Percentiles rank a stretch among this genome's conserved stretches.
phyloP scores from a whole-genome alignment of 2,888 invertebrate species.

The Vesta saturnalis region DNA sequence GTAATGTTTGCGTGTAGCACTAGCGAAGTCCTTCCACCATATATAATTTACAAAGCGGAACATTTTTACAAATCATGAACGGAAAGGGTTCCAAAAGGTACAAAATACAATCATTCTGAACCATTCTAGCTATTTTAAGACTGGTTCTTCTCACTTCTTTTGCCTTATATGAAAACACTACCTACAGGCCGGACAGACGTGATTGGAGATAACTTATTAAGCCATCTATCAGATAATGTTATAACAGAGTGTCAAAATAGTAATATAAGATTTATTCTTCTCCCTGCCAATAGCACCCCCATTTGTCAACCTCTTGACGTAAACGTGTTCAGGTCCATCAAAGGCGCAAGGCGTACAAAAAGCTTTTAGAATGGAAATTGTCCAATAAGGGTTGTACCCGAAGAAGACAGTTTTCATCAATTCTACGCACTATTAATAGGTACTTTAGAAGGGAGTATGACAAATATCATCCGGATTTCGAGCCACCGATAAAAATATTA shows the following conservation, averaged over 20 bases:
- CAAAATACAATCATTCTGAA: not conserved
- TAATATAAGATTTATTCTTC: not conserved
- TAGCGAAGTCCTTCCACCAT: no score
- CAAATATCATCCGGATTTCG: not conserved
- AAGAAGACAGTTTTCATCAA: not conserved
- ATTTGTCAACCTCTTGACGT: not conserved
- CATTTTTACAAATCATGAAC: not conserved
- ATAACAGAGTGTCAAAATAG: not conserved
- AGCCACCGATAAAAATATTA: not conserved
- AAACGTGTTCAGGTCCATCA: not conserved
- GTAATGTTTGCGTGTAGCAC: not conserved
- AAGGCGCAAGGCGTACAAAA: constrained; percentile 1
- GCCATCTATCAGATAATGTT: not conserved
- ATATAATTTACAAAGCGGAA: no score
- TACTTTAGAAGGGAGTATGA: not conserved
- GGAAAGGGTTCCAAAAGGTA: not conserved
- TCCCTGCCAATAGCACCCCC: not conserved
- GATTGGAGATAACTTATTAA: not conserved
- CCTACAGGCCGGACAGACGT: not conserved
- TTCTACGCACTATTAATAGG: not conserved
- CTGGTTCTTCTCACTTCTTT: not conserved
- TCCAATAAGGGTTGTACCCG: not conserved
- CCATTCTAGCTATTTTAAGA: not conserved
- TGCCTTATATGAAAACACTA: not conserved
- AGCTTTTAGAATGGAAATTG: not conserved